phyloP scores from a whole-genome alignment of 2,113 vertebrate species.

The Collichthys lucidus region DNA sequence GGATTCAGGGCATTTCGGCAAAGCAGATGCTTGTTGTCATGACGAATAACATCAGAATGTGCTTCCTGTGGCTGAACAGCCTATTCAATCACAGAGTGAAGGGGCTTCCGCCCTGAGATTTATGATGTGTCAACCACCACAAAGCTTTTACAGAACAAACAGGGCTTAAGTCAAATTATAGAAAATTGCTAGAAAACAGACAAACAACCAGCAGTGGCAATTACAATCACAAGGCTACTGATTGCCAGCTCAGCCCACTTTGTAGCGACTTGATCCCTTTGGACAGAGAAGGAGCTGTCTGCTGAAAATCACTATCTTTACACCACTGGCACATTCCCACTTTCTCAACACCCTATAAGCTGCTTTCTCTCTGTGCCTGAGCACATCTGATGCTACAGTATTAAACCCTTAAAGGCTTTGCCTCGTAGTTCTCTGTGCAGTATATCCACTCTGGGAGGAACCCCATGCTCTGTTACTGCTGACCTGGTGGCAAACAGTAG shows the following conservation, averaged over 20 bases:
- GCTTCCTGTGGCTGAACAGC: not conserved
- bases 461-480: not conserved
- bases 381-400: constrained; percentile 1
- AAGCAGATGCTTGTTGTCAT: constrained; percentile 23
- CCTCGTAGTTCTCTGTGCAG: constrained; percentile 5
- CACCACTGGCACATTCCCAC: constrained; percentile 27
- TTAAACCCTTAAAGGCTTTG: constrained; percentile 34
- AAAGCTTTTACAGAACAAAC: constrained; percentile 1
- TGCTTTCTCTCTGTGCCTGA: constrained; percentile 40
- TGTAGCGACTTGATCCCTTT: constrained; percentile 19
- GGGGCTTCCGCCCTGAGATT: not conserved
- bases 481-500: constrained; percentile 27
- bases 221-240: constrained; percentile 27
- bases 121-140: constrained; percentile 12
- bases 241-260: constrained; percentile 31
- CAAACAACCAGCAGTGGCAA: constrained; percentile 25
- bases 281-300: constrained; percentile 32
- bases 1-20: not conserved
- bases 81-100: not conserved
- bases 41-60: constrained; percentile 7
- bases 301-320: constrained; percentile 58
- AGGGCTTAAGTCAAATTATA: constrained; percentile 10
- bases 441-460: not conserved
- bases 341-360: constrained; percentile 46
- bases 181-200: constrained; percentile 19